These are phyloP conservation scores for Heterodera filipjevi DNA, from an alignment of 2,888 invertebrate genomes.

Conservation along the genomic window DNA sequence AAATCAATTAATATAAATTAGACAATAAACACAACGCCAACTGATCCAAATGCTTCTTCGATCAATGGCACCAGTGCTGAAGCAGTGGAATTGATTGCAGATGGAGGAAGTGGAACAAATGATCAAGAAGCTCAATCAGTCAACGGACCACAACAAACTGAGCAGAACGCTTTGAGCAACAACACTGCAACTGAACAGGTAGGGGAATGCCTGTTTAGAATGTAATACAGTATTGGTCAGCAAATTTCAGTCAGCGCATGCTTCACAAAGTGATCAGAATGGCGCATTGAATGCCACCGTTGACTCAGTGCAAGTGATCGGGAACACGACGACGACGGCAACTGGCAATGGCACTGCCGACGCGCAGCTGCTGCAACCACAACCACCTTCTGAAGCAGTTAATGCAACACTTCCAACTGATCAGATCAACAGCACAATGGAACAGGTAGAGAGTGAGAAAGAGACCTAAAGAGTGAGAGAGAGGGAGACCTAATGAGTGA, in stretches of 20 bases:
- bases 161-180: no score
- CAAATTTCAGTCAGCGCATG: background rate
- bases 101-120: background rate
- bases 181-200: background rate
- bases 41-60: background rate
- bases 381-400: no score
- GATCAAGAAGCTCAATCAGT: no score
- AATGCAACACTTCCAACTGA: no score
- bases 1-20: no score
- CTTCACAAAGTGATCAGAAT: background rate
- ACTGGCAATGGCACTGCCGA: background rate
- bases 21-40: background rate
- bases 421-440: no score
- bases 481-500: no score
- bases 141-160: no score
- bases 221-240: background rate
- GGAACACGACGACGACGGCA: no score
- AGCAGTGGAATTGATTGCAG: background rate
- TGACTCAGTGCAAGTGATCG: background rate
- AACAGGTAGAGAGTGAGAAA: no score
- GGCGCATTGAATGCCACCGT: background rate
- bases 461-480: no score
- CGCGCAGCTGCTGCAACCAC: no score
- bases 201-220: background rate
- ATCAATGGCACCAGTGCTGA: background rate